Percentiles rank a stretch among this genome's conserved stretches.
These are phyloP conservation scores for Drosophila orosa DNA, from an alignment of 1,140 invertebrate species.

Conservation along the genomic window DNA sequence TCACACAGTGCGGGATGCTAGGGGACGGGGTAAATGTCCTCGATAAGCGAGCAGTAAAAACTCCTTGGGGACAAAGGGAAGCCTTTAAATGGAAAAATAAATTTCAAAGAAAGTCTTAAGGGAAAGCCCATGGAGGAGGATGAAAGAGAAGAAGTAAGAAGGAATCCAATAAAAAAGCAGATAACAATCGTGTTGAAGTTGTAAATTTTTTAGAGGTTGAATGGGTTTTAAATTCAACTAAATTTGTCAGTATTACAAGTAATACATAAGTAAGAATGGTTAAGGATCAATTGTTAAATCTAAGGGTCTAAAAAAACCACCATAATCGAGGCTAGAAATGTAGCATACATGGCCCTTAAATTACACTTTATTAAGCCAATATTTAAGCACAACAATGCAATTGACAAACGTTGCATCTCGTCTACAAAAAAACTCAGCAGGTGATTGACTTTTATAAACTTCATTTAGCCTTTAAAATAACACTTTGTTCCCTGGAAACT, in stretches of 20 bases:
- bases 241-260: too few relatives aligned
- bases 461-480: neutral
- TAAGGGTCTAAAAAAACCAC: too few relatives aligned
- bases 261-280: neutral
- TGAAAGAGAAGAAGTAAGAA: too few relatives aligned
- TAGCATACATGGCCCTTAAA: neutral
- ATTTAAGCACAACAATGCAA: neutral
- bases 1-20: neutral
- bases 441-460: neutral
- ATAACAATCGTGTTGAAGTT: conserved; percentile 4
- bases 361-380: neutral
- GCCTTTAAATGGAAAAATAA: conserved; percentile 36
- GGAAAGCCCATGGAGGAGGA: neutral
- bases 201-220: neutral
- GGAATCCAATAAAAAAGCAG: conserved; percentile 3
- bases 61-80: conserved; percentile 22
- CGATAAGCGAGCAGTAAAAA: conserved; percentile 40
- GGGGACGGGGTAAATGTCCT: neutral
- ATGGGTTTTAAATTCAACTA: neutral
- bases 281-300: neutral
- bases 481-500: neutral
- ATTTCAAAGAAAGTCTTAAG: conserved; percentile 20
- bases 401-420: neutral
- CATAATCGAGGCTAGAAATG: neutral
- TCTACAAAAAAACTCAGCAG: neutral